Evolutionary conservation across 2,888 invertebrate genomes (phyloP), one percentile per base, ranked within the genome.

Genomic region (Volucella inanis): DNA sequence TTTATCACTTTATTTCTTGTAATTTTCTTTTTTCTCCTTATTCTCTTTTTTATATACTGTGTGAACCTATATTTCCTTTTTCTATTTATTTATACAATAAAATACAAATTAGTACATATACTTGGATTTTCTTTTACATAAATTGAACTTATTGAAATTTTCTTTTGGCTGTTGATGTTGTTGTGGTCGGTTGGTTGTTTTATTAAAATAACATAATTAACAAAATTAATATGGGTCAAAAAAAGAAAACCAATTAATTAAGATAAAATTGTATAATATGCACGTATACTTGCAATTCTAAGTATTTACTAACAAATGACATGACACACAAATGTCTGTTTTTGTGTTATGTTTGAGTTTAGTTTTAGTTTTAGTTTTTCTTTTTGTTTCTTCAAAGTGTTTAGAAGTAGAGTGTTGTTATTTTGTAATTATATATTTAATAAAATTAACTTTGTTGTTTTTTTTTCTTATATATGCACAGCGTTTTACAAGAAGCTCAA

Each of bases 401-500:
- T 65, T 80, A 57, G 55, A 70, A 65, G 57, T 75, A 64, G 75
- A 22, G 18, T 81, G 57, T 68, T 77, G 54, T 68, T 68, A 68
- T 61, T 59, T 50, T 68, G 52, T 77, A 54, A 75, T 62, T 65
- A 6, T 31, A 31, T 77, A 47, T 74, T 71, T 71, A 77, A 71
- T 71, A 71, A 71, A 64, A 71, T 59, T 57, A 57, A 57, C 49
- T 31, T 31, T 31, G 31, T 31, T 31, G 0, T 31, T 31, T 31
- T 38, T 31, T 6, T 54, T 64, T 18, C 41, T 67, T 70, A 80
- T 71, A 75, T 76, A 77, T 80, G 80, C 76, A 80, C 76, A 85
- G 71, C 76, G 85, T 80, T 80, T 77, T 72, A 76, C 75, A 80
- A 67, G 65, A 68, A 64, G 83, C 70, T 79, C 75, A 79, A 61